Conservation (phyloP, 2,888 invertebrate genomes). For the Ecdyonurus torrentis region DNA sequence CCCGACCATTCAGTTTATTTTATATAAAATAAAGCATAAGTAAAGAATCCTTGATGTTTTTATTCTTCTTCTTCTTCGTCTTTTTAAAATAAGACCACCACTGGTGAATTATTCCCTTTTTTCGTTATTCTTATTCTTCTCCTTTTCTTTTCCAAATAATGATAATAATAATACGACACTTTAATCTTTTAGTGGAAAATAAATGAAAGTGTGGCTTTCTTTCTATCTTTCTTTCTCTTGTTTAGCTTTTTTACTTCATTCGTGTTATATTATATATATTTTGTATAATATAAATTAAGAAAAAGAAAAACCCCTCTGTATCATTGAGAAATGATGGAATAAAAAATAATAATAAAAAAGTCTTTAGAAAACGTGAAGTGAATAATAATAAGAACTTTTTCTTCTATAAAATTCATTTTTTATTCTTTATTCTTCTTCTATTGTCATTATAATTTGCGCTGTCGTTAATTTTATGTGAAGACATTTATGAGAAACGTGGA, state of each 20-base stretch:
- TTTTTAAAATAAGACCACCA: not conserved
- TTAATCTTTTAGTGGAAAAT: slow-evolving; percentile 2
- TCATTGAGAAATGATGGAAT: not conserved
- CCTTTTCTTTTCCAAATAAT: not conserved
- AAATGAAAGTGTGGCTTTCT: not conserved
- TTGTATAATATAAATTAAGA: not conserved
- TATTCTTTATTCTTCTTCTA: not conserved
- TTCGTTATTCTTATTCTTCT: too few relatives aligned
- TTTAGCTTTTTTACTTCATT: too few relatives aligned
- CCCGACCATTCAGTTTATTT: not conserved
- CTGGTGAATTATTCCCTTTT: not conserved
- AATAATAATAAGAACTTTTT: not conserved
- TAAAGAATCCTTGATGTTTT: not conserved
- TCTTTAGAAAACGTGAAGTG: slow-evolving; percentile 1
- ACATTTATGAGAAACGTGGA: not conserved
- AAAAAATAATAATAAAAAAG: too few relatives aligned
- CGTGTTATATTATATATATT: not conserved
- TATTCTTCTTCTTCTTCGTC: not conserved
- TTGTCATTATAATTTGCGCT: not conserved
- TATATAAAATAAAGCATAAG: not conserved
- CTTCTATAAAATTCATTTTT: not conserved
- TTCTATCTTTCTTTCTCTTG: not conserved
- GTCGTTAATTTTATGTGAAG: not conserved
- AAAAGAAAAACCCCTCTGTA: not conserved
- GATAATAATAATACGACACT: not conserved